These are phyloP conservation scores for Meloidogyne hapla DNA, from an alignment of 1,140 invertebrate genomes.

Conservation along the genomic window DNA sequence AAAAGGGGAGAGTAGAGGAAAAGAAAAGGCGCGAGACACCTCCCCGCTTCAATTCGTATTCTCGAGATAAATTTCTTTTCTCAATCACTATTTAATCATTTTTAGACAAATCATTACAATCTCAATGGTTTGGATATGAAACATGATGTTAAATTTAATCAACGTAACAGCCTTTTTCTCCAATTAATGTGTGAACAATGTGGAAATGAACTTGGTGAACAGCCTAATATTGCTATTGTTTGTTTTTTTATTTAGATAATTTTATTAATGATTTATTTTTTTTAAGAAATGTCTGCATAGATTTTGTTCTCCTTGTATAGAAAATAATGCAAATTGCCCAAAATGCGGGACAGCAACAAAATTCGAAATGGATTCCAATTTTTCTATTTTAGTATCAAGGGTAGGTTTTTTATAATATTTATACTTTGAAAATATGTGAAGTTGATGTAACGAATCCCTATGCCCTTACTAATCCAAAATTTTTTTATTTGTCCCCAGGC, in stretches of 20 bases:
- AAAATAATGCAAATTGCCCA: conserved; percentile 6
- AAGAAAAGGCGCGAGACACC: too few relatives aligned
- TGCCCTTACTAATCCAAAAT: too few relatives aligned
- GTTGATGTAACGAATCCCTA: not conserved
- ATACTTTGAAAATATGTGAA: too few relatives aligned
- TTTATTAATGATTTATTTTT: not conserved
- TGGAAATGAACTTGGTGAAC: not conserved
- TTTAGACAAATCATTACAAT: not conserved
- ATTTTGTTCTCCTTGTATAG: conserved; percentile 18
- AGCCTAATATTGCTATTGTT: not conserved
- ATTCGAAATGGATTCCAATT: conserved; percentile 21
- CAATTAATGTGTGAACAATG: conserved; percentile 16
- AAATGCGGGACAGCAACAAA: conserved; percentile 12
- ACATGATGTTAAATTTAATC: not conserved
- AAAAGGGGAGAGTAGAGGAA: too few relatives aligned
- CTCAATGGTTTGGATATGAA: conserved; percentile 7
- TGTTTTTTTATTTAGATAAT: not conserved
- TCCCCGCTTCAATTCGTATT: too few relatives aligned
- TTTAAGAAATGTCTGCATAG: conserved; percentile 21
- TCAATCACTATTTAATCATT: too few relatives aligned
- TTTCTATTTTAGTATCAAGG: conserved; percentile 9
- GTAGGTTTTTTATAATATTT: conserved; percentile 3
- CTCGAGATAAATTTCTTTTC: too few relatives aligned
- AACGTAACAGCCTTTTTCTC: not conserved
- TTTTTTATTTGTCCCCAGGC: not conserved